A percentile compares a stretch with the other conserved stretches of the same genome.
These are phyloP conservation scores for Anoncus sp. DNA, from an alignment of 2,888 invertebrate genomes.

Conservation along the genomic window DNA sequence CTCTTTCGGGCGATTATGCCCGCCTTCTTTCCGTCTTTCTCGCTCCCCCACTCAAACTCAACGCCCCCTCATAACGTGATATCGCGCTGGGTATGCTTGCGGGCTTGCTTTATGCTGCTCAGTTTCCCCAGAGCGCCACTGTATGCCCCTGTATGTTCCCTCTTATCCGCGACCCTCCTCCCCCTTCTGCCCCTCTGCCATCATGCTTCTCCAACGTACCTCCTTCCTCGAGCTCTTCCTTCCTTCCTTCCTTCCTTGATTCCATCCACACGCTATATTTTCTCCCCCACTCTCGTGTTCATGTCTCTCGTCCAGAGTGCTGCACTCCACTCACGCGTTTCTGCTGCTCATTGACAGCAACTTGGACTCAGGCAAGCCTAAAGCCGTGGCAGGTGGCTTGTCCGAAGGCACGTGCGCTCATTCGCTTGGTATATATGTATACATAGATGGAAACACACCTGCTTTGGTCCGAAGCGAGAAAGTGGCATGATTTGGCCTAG, in stretches of 20 bases:
- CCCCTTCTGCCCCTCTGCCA: neutral
- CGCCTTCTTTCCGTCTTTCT: conserved; percentile 56
- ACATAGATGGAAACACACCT: too few relatives aligned
- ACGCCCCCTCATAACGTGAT: conserved; percentile 31
- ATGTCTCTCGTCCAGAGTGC: too few relatives aligned
- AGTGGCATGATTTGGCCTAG: too few relatives aligned
- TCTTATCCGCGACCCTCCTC: neutral
- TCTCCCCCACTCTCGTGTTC: conserved; percentile 40
- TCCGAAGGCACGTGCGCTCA: conserved; percentile 11
- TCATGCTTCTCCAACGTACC: too few relatives aligned
- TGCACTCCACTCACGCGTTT: too few relatives aligned
- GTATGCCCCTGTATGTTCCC: conserved; percentile 9
- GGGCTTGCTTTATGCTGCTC: conserved; percentile 2
- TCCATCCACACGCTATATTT: conserved; percentile 33
- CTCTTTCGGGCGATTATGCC: conserved; percentile 51
- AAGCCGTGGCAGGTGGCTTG: conserved; percentile 48
- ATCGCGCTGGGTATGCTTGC: too few relatives aligned
- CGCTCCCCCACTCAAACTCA: conserved; percentile 26
- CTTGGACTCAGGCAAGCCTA: too few relatives aligned
- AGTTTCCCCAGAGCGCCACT: conserved; percentile 4
- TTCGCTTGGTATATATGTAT: conserved; percentile 10
- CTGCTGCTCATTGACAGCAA: conserved; percentile 55
- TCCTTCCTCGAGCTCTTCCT: conserved; percentile 38
- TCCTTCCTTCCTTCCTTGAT: conserved; percentile 55
- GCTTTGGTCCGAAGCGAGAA: too few relatives aligned